phyloP scores from a whole-genome alignment of 2,797 vertebrate species.

The Thaleichthys pacificus region DNA sequence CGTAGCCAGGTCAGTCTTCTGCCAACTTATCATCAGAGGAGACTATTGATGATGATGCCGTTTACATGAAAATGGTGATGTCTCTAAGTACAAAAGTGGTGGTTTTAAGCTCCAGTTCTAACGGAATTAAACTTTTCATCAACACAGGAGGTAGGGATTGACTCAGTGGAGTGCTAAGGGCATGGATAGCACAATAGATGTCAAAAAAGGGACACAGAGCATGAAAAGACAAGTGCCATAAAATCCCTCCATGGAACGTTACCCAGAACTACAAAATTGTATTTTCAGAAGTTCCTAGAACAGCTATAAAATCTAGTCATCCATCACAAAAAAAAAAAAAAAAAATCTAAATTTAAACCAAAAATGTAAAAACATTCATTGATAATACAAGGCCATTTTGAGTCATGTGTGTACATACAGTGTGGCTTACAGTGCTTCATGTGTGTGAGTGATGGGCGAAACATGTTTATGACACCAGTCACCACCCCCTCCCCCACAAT shows the following conservation, averaged over 20 bases:
- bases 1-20: conserved; percentile 7
- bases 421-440: conserved; percentile 65
- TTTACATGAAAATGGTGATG: conserved; percentile 26
- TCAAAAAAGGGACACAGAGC: neutral
- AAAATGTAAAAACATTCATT: conserved; percentile 72
- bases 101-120: conserved; percentile 48
- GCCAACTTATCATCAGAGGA: conserved; percentile 30
- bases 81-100: conserved; percentile 32
- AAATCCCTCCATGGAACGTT: conserved; percentile 46
- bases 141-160: conserved; percentile 21
- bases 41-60: conserved; percentile 19
- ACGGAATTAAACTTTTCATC: conserved; percentile 19
- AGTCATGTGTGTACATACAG: conserved; percentile 61
- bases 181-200: conserved; percentile 20
- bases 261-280: conserved; percentile 66
- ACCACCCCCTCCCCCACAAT: conserved; percentile 1
- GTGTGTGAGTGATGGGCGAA: conserved; percentile 46
- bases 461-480: neutral
- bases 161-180: conserved; percentile 14
- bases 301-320: conserved; percentile 54
- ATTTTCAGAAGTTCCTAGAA: conserved; percentile 62
- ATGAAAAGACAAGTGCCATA: conserved; percentile 41
- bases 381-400: conserved; percentile 72
- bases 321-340: conserved; percentile 42
- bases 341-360: conserved; percentile 53